Conservation (phyloP, 2,113 vertebrate species). For the Phoenicopterus ruber region DNA sequence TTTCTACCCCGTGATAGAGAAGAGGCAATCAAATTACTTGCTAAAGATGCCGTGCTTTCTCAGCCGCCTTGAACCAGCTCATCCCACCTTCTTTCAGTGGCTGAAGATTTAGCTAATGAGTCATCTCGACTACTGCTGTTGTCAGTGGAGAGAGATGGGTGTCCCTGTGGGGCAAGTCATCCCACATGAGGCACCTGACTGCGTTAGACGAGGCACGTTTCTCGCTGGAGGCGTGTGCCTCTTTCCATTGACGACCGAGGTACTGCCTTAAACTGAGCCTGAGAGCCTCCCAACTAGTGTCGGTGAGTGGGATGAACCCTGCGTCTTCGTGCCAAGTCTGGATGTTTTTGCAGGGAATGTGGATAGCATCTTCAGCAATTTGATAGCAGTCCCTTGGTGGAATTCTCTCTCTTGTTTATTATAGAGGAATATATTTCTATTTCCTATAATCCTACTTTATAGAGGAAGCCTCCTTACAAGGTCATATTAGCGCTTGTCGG, state of each 20-base stretch:
- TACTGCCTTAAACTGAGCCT: not conserved
- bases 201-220: rapidly evolving
- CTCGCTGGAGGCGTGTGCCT: not conserved
- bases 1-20: not conserved
- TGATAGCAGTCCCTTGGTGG: not conserved
- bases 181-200: rapidly evolving
- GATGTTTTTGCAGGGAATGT: not conserved
- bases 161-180: too few species aligned
- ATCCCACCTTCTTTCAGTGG: not conserved
- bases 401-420: not conserved
- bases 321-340: not conserved
- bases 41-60: not conserved
- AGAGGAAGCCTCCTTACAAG: not conserved
- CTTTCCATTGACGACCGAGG: not conserved
- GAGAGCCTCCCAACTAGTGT: not conserved
- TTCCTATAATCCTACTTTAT: not conserved
- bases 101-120: not conserved
- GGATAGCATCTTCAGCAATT: not conserved
- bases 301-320: not conserved
- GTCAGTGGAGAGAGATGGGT: not conserved
- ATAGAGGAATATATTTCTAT: not conserved
- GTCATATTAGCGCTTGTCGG: not conserved
- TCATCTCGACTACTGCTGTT: not conserved
- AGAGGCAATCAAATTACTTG: not conserved
- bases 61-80: not conserved